A percentile compares a stretch with the other conserved stretches of the same genome.
Conservation (phyloP, 2,888 invertebrate genomes). For the Tetramorium bicarinatum region DNA sequence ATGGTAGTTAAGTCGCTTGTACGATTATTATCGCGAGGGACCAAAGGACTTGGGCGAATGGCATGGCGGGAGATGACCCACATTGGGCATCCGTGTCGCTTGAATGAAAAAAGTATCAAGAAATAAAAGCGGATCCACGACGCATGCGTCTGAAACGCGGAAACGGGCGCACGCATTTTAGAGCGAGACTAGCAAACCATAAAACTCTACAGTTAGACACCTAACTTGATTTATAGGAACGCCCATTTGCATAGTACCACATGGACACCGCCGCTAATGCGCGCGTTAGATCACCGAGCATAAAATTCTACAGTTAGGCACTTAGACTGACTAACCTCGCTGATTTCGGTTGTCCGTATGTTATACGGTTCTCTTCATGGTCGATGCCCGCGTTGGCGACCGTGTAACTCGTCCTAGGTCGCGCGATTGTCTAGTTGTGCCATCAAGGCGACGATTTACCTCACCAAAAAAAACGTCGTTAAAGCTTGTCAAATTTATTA, state of each 20-base stretch:
- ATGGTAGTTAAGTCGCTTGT: neutral
- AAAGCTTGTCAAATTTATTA: neutral
- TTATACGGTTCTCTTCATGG: conserved; percentile 66
- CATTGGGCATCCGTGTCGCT: neutral
- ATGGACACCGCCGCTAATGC: conserved; percentile 39
- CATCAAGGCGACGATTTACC: neutral
- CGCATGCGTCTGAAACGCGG: neutral
- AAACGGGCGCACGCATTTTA: neutral
- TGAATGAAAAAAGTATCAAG: neutral
- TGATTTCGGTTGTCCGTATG: conserved; percentile 67
- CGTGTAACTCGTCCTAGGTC: conserved; percentile 35
- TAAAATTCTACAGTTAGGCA: conserved; percentile 75
- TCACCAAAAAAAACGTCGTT: neutral
- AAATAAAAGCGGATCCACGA: neutral
- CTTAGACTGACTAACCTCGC: conserved; percentile 68
- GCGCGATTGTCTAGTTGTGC: neutral
- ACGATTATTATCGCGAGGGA: neutral
- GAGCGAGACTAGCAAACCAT: conserved; percentile 53
- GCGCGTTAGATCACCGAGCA: conserved; percentile 67
- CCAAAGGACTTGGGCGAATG: neutral
- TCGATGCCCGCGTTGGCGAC: conserved; percentile 49
- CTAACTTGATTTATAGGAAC: conserved; percentile 35
- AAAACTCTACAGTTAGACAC: conserved; percentile 65
- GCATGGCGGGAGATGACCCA: neutral
- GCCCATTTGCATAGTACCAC: conserved; percentile 63